Percentiles rank a stretch among this genome's conserved stretches.
Conservation (phyloP, 2,113 vertebrate genomes). For the Aythya baeri region DNA sequence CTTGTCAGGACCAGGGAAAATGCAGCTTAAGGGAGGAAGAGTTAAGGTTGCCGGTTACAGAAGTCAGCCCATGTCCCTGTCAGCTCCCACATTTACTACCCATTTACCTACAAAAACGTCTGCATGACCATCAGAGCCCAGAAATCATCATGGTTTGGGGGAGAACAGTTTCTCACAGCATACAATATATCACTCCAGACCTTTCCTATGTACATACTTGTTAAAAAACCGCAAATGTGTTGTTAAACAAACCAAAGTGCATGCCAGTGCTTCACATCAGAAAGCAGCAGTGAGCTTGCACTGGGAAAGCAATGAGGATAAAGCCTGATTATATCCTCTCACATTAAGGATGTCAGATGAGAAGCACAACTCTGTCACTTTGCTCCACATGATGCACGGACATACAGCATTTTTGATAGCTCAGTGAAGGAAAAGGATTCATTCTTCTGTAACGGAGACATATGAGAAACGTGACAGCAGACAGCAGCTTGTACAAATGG, state of each 20-base stretch:
- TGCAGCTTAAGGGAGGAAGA: background rate
- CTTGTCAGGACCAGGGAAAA: background rate
- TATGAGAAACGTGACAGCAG: slow-evolving; percentile 11
- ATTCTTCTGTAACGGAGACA: background rate
- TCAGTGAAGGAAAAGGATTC: slow-evolving; percentile 11
- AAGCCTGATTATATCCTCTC: background rate
- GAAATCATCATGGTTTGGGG: background rate
- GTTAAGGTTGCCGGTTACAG: background rate
- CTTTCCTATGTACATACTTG: background rate
- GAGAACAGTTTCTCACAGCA: background rate
- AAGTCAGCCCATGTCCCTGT: background rate
- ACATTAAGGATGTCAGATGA: background rate
- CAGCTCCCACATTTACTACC: background rate
- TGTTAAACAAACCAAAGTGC: background rate
- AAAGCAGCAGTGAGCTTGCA: background rate
- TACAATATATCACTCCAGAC: background rate
- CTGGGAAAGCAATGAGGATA: background rate
- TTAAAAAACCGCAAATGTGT: background rate
- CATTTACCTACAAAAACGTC: background rate
- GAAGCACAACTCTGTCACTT: slow-evolving; percentile 19
- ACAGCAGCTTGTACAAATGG: slow-evolving; percentile 9
- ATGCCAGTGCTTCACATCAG: background rate
- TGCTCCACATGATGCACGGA: background rate
- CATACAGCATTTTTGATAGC: background rate
- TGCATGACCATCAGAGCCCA: background rate